These are phyloP conservation scores for Rhyacichthys aspro DNA, from an alignment of 2,797 vertebrate species.

Conservation along the genomic window DNA sequence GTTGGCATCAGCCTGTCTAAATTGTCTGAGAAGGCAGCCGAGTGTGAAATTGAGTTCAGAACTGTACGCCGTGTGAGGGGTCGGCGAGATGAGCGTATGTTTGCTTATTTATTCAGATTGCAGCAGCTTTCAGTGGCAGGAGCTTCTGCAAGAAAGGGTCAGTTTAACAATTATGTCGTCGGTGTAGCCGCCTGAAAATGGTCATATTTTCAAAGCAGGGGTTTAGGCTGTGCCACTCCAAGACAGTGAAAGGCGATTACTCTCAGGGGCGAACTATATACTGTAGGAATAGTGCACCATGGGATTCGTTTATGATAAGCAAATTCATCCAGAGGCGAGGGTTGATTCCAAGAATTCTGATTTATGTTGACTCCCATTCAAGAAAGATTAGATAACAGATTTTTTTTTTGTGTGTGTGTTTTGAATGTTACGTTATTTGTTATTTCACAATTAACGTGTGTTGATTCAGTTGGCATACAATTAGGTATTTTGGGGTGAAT, in stretches of 20 bases:
- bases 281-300: background rate
- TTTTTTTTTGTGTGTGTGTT: too few relatives aligned
- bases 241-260: constrained; percentile 40
- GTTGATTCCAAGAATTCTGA: background rate
- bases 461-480: too few relatives aligned
- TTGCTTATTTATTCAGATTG: constrained; percentile 80
- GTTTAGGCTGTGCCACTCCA: constrained; percentile 20
- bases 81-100: constrained; percentile 71
- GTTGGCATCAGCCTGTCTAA: constrained; percentile 84
- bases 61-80: constrained; percentile 69
- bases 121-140: constrained; percentile 48
- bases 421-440: too few relatives aligned
- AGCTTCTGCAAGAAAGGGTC: constrained; percentile 58
- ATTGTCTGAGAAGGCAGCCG: constrained; percentile 80
- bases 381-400: too few relatives aligned
- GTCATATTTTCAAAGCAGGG: constrained; percentile 46
- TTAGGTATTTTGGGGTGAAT: too few relatives aligned
- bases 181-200: constrained; percentile 46
- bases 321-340: background rate
- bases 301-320: background rate
- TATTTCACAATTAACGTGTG: too few relatives aligned
- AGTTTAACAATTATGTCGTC: constrained; percentile 59
- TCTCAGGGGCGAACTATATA: constrained; percentile 42
- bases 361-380: background rate
- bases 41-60: constrained; percentile 86